Evolutionary conservation across 2,797 vertebrate genomes (phyloP).

Genomic region (Schizopygopsis malacanthus): DNA sequence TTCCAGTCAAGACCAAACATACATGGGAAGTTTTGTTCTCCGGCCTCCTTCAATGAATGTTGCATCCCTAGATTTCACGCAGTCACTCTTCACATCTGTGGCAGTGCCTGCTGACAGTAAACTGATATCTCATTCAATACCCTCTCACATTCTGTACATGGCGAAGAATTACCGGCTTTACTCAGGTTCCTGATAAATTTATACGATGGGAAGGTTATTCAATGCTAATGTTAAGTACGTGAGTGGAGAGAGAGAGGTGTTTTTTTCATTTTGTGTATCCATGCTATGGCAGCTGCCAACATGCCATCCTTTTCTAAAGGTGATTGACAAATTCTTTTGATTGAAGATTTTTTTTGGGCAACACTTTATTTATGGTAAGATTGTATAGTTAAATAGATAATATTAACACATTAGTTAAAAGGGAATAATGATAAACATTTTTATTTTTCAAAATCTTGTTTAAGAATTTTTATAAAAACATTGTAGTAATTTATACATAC

Average conservation of each 20-base stretch:
- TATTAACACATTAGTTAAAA: neutral
- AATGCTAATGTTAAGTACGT: neutral
- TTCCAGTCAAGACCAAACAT: constrained; percentile 42
- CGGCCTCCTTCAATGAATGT: constrained; percentile 39
- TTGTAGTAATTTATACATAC: neutral
- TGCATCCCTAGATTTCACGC: constrained; percentile 30
- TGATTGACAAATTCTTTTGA: neutral
- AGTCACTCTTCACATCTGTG: neutral
- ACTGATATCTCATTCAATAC: constrained; percentile 47
- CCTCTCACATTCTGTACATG: constrained; percentile 54
- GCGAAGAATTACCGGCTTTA: constrained; percentile 37
- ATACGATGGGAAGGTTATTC: constrained; percentile 1
- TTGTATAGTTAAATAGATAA: neutral
- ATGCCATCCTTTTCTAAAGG: neutral
- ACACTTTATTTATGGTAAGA: neutral
- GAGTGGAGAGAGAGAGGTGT: neutral
- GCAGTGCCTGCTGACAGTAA: constrained; percentile 14
- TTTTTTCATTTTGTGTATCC: constrained; percentile 17
- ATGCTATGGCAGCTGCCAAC: neutral
- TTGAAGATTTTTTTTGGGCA: neutral
- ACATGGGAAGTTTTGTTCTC: constrained; percentile 11
- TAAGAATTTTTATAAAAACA: neutral
- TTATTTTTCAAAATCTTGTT: neutral
- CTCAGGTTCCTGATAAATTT: constrained; percentile 16
- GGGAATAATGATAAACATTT: neutral